Percentiles rank a stretch among this genome's conserved stretches.
These are phyloP conservation scores for Phoxinus dragarum DNA, from an alignment of 2,797 vertebrate genomes.

Conservation along the genomic window DNA sequence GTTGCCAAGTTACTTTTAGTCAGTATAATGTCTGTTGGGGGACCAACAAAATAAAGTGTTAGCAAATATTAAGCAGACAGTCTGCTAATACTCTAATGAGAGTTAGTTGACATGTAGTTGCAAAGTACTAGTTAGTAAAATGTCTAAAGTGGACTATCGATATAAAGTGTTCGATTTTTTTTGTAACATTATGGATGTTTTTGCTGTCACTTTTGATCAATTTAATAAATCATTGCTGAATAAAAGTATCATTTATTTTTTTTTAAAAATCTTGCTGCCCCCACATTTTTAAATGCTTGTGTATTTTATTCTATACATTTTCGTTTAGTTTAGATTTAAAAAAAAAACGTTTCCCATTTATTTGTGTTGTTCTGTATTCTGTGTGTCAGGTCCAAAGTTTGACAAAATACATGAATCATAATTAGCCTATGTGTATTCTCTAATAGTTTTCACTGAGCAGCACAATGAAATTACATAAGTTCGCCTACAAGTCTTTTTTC, in stretches of 20 bases:
- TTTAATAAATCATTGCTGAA: not conserved
- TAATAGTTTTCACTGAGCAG: slow-evolving; percentile 67
- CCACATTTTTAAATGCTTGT: not conserved
- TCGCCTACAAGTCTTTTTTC: slow-evolving; percentile 53
- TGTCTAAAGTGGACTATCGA: too few relatives aligned
- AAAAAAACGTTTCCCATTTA: not conserved
- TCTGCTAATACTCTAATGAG: too few relatives aligned
- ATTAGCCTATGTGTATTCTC: slow-evolving; percentile 61
- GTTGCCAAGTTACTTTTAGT: too few relatives aligned
- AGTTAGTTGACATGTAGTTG: too few relatives aligned
- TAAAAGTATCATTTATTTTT: not conserved
- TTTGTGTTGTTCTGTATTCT: slow-evolving; percentile 31
- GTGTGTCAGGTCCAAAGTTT: slow-evolving; percentile 35
- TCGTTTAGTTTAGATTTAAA: not conserved
- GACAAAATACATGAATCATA: slow-evolving; percentile 57
- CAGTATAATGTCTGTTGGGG: too few relatives aligned
- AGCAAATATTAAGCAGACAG: too few relatives aligned
- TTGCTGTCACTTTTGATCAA: not conserved
- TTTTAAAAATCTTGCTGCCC: not conserved
- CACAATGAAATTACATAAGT: slow-evolving; percentile 66
- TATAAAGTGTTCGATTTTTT: too few relatives aligned
- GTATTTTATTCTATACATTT: not conserved
- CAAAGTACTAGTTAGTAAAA: too few relatives aligned
- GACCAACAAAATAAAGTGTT: too few relatives aligned
- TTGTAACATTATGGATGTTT: not conserved